phyloP scores from a whole-genome alignment of 2,113 vertebrate species.

The Meleagris gallopavo region DNA sequence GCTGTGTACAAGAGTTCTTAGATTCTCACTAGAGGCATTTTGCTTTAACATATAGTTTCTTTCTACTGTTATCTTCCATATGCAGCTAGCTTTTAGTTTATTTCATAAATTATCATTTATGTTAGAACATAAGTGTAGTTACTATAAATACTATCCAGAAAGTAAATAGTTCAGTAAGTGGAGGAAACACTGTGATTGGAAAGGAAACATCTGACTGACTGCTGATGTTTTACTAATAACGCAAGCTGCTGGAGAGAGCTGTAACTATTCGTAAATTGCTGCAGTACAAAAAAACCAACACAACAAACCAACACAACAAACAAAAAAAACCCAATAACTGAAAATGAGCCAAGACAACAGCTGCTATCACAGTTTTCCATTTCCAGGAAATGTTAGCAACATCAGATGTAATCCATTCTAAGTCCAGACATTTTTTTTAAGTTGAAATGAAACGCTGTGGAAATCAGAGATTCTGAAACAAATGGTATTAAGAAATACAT shows the following conservation, averaged over 20 bases:
- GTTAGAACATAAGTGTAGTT: neutral
- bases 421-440: neutral
- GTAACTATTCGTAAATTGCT: conserved; percentile 22
- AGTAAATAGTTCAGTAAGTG: conserved; percentile 18
- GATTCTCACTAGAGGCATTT: neutral
- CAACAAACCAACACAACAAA: neutral
- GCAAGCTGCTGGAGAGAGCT: conserved; percentile 42
- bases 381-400: conserved; percentile 66
- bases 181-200: conserved; percentile 24
- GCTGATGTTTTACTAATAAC: conserved; percentile 3
- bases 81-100: conserved; percentile 8
- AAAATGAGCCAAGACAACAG: conserved; percentile 56
- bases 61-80: neutral
- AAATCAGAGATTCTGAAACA: conserved; percentile 26
- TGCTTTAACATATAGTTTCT: neutral
- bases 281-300: neutral
- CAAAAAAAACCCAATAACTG: neutral
- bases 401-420: conserved; percentile 38
- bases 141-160: neutral
- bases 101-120: conserved; percentile 34
- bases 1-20: neutral
- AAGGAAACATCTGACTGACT: conserved; percentile 35
- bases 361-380: conserved; percentile 27
- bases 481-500: neutral
- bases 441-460: conserved; percentile 21